Evolutionary conservation across 2,888 invertebrate genomes (phyloP).

Genomic region (Tenthredo amoena): DNA sequence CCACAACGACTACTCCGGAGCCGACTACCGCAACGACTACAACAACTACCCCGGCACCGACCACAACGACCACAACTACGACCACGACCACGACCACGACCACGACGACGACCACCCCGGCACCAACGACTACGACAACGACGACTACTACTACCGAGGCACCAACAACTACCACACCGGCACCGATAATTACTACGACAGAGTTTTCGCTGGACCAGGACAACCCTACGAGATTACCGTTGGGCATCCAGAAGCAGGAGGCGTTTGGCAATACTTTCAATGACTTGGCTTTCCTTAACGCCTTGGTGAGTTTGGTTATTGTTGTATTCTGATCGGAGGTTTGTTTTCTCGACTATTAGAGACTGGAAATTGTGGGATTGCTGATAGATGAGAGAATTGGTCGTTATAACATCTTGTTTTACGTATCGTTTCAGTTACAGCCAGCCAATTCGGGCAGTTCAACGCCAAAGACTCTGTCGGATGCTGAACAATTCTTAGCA

Average conservation of each 20-base stretch:
- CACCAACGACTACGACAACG: conserved; percentile 57
- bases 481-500: conserved; percentile 73
- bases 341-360: not conserved
- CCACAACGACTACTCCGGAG: conserved; percentile 59
- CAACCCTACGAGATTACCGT: conserved; percentile 49
- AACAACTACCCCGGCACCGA: conserved; percentile 57
- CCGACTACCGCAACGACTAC: conserved; percentile 58
- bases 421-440: conserved; percentile 67
- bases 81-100: conserved; percentile 58
- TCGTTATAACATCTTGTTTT: not conserved
- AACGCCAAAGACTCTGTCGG: conserved; percentile 71
- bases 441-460: conserved; percentile 60
- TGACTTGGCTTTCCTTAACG: conserved; percentile 82
- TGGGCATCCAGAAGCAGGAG: conserved; percentile 59
- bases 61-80: conserved; percentile 58
- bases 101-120: too few relatives aligned
- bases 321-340: not conserved
- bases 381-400: not conserved
- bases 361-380: not conserved
- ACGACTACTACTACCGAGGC: conserved; percentile 60
- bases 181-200: conserved; percentile 60
- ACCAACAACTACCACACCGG: conserved; percentile 55
- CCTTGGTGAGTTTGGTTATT: conserved; percentile 79
- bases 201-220: conserved; percentile 52
- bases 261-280: conserved; percentile 77